Evolutionary conservation across 2,888 invertebrate species (phyloP), one percentile per base, ranked within the genome.

Genomic region (Galerucella calmariensis): DNA sequence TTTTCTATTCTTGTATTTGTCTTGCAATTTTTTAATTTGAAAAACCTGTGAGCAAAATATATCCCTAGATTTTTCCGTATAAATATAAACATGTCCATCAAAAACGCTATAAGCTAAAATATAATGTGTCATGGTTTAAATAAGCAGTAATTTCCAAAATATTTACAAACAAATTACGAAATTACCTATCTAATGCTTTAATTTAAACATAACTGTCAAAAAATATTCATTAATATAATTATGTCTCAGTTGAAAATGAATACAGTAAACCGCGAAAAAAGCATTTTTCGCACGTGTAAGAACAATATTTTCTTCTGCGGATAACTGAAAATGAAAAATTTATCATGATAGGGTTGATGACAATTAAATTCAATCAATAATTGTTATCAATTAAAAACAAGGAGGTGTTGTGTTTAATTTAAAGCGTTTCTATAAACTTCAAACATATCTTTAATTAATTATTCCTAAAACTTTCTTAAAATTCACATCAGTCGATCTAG

Each of bases 81-180:
- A 44, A 16, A 16, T 20, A 63, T 44, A 41, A 12, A 16, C 16
- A 44, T 10, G 63, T 44, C 11, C 10, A 65, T 65, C 63, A 65
- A 65, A 65, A 65, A 65, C 63, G 63, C 44, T 65, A 65, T 65
- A 66, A 74, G 35, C 14, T 65, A 9, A 27, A 63, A 69, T n/a
- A n/a, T 58, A 16, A n/a, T n/a, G n/a, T 65, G 69, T 48, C 14
- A 62, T 62, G 27, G 41, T 62, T 10, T 2, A 35, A 16, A 56
- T n/a, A 8, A 8, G 16, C 56, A 16, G 9, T n/a, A 12, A 14
- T 12, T 27, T 27, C 27, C 27, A 27, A 27, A 27, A 27, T 27
- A 27, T 27, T 27, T 27, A 27, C 27, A 27, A 27, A 5, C 5
- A 27, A 5, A 27, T 27, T 27, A 27, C 27, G 27, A 27, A 27